Evolutionary conservation across 2,797 vertebrate genomes (phyloP).

Genomic region (Champsocephalus esox): DNA sequence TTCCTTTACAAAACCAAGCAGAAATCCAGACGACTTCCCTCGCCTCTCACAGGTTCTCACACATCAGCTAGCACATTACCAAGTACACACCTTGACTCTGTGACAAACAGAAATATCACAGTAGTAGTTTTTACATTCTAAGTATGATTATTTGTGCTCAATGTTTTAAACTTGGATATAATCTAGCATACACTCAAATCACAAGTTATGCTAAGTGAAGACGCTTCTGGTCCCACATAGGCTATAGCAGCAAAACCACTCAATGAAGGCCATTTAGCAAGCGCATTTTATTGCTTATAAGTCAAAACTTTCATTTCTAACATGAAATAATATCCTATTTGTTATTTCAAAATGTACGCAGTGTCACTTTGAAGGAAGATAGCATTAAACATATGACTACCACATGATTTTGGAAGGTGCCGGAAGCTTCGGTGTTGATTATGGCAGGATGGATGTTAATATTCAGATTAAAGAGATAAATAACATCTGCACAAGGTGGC

Average conservation of each 20-base stretch:
- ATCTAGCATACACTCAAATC: background rate
- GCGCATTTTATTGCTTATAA: background rate
- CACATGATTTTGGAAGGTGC: background rate
- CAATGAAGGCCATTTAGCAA: background rate
- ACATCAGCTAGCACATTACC: slow-evolving; percentile 37
- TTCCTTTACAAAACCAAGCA: slow-evolving; percentile 74
- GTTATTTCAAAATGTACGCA: background rate
- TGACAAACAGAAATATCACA: background rate
- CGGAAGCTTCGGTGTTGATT: background rate
- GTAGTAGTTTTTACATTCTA: background rate
- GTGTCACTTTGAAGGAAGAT: background rate
- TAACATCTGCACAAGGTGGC: slow-evolving; percentile 9
- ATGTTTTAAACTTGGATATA: background rate
- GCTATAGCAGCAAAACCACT: background rate
- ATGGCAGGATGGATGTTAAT: no score
- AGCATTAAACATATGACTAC: background rate
- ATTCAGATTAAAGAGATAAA: background rate
- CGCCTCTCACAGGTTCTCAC: slow-evolving; percentile 68
- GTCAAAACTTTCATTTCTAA: background rate
- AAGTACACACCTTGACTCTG: background rate
- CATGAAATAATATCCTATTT: background rate
- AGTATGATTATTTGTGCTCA: no score
- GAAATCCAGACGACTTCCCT: slow-evolving; percentile 77
- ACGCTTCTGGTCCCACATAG: background rate
- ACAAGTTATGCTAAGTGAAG: background rate